Base-by-base conservation (phyloP, 2,888 invertebrate genomes). In the Caenorhabditis drosophilae region DNA sequence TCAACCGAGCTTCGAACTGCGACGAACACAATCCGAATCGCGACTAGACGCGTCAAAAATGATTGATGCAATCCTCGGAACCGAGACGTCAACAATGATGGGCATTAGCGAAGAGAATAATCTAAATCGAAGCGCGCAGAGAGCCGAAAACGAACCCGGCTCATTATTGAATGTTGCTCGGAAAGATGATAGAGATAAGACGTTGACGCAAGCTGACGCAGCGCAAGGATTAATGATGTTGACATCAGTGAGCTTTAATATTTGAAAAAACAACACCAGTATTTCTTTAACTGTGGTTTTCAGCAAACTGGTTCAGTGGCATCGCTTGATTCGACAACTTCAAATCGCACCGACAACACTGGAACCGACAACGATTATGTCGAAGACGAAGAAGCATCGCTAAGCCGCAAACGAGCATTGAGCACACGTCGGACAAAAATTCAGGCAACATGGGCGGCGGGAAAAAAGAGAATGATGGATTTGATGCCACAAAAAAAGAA, bases 1-100 rank as follows among this genome's bases (percentile, higher is more conserved):
- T 26, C 61, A 67, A 36, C 72, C 77, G 1, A 74, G 74, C 41
- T 60, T 70, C n/a, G 77, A 77, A 35, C 51, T 77, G 0, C 45
- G 75, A 48, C 52, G 76, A 36, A 73, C 77, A 2, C 59, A 61
- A 47, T 54, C 58, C 9, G 67, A 67, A 44, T 50, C 46, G 26
- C 57, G 54, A 34, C 55, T 62, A 25, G 67, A 67, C 31, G 54
- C 50, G 2, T n/a, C n/a, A n/a, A 58, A 55, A 59, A 48, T 59
- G 35, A 64, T 64, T 41, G 63, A 63, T 53, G 63, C 63, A 4
- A 52, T 63, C 0, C 26, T 60, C 31, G 53, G 59, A 20, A 51
- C 63, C 15, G 35, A 52, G 0, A 52, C 57, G 42, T 53, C 53
- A 34, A 53, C 51, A 49, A 42, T 51, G 51, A 51, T 55, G 4